Conservation (phyloP, 2,888 invertebrate species). For the Seira musarum region DNA sequence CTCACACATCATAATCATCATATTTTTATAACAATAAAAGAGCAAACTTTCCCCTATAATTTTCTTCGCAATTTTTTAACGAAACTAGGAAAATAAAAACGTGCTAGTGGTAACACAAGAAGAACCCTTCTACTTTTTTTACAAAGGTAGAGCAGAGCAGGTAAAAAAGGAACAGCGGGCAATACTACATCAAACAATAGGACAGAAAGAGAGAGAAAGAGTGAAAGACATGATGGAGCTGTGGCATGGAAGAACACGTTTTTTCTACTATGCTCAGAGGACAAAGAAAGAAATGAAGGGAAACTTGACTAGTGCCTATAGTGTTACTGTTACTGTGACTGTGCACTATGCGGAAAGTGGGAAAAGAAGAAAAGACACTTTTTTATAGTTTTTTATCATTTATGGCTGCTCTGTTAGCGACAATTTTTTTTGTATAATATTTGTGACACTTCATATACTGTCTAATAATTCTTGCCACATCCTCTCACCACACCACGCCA, state of each 20-base stretch:
- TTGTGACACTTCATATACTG: constrained; percentile 44
- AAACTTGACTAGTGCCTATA: no score
- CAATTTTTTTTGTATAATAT: constrained; percentile 29
- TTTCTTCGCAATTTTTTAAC: constrained; percentile 18
- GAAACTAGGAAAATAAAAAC: constrained; percentile 26
- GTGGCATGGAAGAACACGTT: no score
- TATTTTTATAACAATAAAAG: constrained; percentile 6
- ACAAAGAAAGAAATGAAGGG: constrained; percentile 13
- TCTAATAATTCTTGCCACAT: constrained; percentile 60
- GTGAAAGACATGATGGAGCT: background rate
- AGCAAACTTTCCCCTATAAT: background rate
- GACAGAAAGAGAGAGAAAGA: no score
- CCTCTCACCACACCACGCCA: constrained; percentile 20
- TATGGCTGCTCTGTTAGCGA: constrained; percentile 55
- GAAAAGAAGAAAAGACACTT: no score
- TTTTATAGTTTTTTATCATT: constrained; percentile 60
- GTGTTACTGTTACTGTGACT: no score
- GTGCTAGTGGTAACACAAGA: constrained; percentile 40
- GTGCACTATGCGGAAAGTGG: constrained; percentile 29
- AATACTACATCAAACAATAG: constrained; percentile 21
- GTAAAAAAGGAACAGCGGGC: constrained; percentile 7
- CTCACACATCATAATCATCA: no score
- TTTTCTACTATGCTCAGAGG: constrained; percentile 4
- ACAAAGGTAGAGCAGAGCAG: no score
- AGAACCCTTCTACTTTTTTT: constrained; percentile 38